Evolutionary conservation across 2,888 invertebrate genomes (phyloP), one percentile per base, ranked within the genome.

Genomic region (Xanthostigma xanthostigma): DNA sequence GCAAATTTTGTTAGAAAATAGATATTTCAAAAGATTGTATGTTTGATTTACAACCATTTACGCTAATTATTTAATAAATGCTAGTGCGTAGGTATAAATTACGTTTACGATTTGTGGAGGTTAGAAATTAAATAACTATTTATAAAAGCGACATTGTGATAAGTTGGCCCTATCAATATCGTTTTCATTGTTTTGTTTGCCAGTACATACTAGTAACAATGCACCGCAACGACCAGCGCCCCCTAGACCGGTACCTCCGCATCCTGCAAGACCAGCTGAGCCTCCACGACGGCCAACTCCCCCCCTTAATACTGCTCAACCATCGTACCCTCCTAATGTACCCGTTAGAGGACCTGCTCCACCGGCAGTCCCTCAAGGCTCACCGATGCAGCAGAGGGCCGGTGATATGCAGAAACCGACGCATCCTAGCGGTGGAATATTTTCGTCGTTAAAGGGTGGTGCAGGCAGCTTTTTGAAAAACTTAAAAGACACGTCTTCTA

Each of bases 401-500:
- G 27, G 27, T 6, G 27, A 27, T 27, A 27, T 27, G 27, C 27
- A 27, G 27, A 27, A 27, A 27, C 27, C 27, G 27, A 27, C 27
- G 27, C 27, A 27, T 27, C 27, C 27, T 27, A 47, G 58, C 1
- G 73, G 78, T 11, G 84, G 88, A 33, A 65, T 90, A 27, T 86
- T 90, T 68, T 85, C 89, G 3, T 90, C 92, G 0, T 72, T 96
- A 36, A 85, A 82, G 64, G 94, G 94, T 27, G 93, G 94, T 45
- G 94, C 95, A 17, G 92, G 94, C 2, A 92, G 83, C 60, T 82
- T 95, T 59, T 73, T 96, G 51, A 93, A 92, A 61, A 95, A 94
- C 62, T 70, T 97, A 34, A 94, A 93, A 65, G 96, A 96, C 61
- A 95, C 94, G 0, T 93, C 95, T 14, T 85, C 84, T 37, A 95